Evolutionary conservation across 2,888 invertebrate species (phyloP).

Genomic region (Gasteruption jaculator): DNA sequence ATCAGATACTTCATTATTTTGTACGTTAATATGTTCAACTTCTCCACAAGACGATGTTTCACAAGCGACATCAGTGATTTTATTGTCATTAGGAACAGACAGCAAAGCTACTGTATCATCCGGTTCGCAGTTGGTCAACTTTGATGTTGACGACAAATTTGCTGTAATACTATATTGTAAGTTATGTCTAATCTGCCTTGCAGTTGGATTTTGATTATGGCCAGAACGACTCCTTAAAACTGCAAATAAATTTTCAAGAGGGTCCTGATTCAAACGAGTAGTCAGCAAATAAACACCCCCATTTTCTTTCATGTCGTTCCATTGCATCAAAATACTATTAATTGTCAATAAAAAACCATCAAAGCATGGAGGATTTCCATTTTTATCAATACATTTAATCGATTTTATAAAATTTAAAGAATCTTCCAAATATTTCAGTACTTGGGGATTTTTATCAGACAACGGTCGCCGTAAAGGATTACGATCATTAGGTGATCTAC

Average conservation of each 20-base stretch:
- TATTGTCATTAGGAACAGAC: too few relatives aligned
- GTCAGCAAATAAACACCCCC: slow-evolving; percentile 22
- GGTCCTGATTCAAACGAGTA: slow-evolving; percentile 26
- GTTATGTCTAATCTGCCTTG: slow-evolving; percentile 18
- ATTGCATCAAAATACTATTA: slow-evolving; percentile 23
- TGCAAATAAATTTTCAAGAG: slow-evolving; percentile 29
- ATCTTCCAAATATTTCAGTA: slow-evolving; percentile 17
- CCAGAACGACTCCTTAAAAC: slow-evolving; percentile 24
- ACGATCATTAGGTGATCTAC: slow-evolving; percentile 13
- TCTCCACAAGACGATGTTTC: too few relatives aligned
- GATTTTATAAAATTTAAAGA: slow-evolving; percentile 8
- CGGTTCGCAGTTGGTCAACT: neutral
- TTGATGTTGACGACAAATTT: neutral
- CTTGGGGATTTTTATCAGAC: slow-evolving; percentile 10
- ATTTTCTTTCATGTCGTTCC: slow-evolving; percentile 21
- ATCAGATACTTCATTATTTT: too few relatives aligned
- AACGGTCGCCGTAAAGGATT: slow-evolving; percentile 17
- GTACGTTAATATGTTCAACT: too few relatives aligned
- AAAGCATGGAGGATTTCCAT: slow-evolving; percentile 25
- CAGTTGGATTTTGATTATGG: slow-evolving; percentile 24
- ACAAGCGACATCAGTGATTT: too few relatives aligned
- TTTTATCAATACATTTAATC: slow-evolving; percentile 10
- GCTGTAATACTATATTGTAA: slow-evolving; percentile 21
- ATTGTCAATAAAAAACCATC: slow-evolving; percentile 25
- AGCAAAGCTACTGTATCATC: neutral